phyloP scores from a whole-genome alignment of 2,888 invertebrate genomes.

The Megamerina dolium region DNA sequence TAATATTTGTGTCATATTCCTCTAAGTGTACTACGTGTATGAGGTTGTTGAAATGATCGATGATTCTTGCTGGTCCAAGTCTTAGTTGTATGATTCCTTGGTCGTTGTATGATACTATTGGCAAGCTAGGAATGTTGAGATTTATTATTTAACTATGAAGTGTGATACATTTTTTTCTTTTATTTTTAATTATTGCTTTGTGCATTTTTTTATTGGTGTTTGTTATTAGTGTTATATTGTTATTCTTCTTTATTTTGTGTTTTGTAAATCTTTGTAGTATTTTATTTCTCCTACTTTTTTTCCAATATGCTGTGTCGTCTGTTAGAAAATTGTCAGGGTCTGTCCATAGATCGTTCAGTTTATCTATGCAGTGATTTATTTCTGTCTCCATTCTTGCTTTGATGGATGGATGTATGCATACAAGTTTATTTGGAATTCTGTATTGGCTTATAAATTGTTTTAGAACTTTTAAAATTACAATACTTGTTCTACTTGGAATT shows the following conservation, averaged over 20 bases:
- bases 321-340: not conserved
- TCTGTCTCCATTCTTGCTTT: conserved; percentile 9
- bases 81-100: not conserved
- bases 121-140: too few relatives aligned
- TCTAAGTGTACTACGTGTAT: not conserved
- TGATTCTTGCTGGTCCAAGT: too few relatives aligned
- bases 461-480: conserved; percentile 13
- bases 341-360: conserved; percentile 3
- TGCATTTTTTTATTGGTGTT: conserved; percentile 4
- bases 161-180: conserved; percentile 2
- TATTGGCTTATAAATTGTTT: conserved; percentile 16
- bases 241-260: conserved; percentile 6
- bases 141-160: not conserved
- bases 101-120: too few relatives aligned
- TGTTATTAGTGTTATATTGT: conserved; percentile 2
- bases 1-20: not conserved
- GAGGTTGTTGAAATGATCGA: not conserved
- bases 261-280: conserved; percentile 8
- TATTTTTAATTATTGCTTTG: conserved; percentile 8
- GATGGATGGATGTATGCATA: conserved; percentile 19
- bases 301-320: conserved; percentile 6
- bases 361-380: conserved; percentile 8
- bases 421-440: conserved; percentile 16
- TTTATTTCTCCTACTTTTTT: conserved; percentile 10
- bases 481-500: conserved; percentile 15